Base-by-base conservation (phyloP, 2,888 invertebrate species). In the Tenthredo distinguenda region DNA sequence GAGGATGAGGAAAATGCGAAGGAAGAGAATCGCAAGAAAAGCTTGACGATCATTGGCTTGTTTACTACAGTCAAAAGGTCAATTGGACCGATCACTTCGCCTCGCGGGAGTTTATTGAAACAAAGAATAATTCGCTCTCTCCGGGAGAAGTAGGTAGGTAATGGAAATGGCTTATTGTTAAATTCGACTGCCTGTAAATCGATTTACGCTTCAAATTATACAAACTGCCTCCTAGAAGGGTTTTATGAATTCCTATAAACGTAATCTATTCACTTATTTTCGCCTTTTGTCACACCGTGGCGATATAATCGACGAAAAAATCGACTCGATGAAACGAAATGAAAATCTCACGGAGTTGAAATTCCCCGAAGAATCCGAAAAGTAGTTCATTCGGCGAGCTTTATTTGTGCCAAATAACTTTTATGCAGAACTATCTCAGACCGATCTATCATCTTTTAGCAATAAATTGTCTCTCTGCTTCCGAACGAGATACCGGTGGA, bases 11-110 rank as follows among this genome's bases (percentile, higher is more conserved):
- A 21, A 31, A 43, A 26, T 21, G 43, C 40, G 72, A 26, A 55
- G 77, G 18, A 50, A 77, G 55, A 77, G 50, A 55, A 81, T 81
- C 40, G 37, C 18, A 77, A 31, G 31, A 55, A 77, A 62, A 37
- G 58, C 58, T 62, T n/a, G 58, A 81, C 81, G 81, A 81, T 81
- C 81, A 62, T 58, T 62, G 81, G 62, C 58, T 81, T 81, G 81
- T 81, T 81, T 37, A 50, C 81, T 81, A 37, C 5, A 37, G 81
- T 62, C 81, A 62, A 81, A 40, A 81, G 62, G 34, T 81, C 81
- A 50, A 81, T 81, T 81, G 81, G 40, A 37, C 40, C 15, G 26
- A 62, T 62, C 37, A 58, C 34, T 81, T 81, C 81, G 62, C 18
- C n/a, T 9, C n/a, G 55, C 1, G 7, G 40, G 72, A 26, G 21